These are phyloP conservation scores for Elephantulus edwardii DNA, from an alignment of 2,113 vertebrate genomes.

Conservation along the genomic window DNA sequence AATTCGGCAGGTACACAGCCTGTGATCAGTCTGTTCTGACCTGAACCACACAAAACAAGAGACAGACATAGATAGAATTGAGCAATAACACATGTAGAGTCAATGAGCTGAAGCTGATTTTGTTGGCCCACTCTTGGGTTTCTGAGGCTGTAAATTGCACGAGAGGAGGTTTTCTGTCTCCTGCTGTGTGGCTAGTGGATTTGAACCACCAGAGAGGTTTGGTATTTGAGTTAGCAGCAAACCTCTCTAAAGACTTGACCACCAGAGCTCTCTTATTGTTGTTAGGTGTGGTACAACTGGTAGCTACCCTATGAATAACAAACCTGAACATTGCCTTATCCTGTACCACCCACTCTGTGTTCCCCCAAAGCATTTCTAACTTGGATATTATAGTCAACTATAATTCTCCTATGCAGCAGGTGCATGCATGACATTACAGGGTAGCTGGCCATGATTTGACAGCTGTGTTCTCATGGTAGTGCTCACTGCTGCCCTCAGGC, in stretches of 20 bases:
- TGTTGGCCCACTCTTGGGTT: no score
- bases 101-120: rapidly evolving
- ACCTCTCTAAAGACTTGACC: no score
- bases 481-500: not conserved
- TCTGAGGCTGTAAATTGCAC: no score
- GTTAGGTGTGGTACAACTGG: no score
- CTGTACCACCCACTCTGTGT: no score
- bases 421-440: rapidly evolving
- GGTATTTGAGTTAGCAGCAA: no score
- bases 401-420: not conserved
- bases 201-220: no score
- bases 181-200: no score
- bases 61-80: not conserved
- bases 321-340: no score
- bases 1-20: not conserved
- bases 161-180: no score
- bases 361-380: no score
- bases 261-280: rapidly evolving
- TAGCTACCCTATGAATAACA: no score
- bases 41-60: not conserved
- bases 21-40: not conserved
- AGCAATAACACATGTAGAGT: rapidly evolving
- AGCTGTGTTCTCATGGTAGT: not conserved
- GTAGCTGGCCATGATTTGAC: not conserved
- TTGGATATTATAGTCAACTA: not conserved